Base-by-base conservation (phyloP, 2,888 invertebrate species). In the Harpalus rubripes region DNA sequence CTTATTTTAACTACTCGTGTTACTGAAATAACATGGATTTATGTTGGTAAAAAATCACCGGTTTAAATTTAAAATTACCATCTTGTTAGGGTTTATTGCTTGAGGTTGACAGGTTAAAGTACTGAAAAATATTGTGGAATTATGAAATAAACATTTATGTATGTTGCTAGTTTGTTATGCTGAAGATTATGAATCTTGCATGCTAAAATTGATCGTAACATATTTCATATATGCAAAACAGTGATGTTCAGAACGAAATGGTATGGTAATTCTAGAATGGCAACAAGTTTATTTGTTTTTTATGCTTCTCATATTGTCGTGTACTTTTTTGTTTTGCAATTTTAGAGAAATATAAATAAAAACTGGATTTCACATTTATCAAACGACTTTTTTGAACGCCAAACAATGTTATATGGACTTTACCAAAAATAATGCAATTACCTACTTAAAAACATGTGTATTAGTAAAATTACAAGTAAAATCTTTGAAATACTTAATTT, bases 161-260 rank as follows among this genome's bases (percentile, higher is more conserved):
- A 39, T 68, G 18, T 74, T 44, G 72, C 22, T 41, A 44, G 72
- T 52, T 68, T 74, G 72, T 74, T 68, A 74, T 44, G 44, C 16
- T 74, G 18, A 18, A 16, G n/a, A 74, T 74, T 52, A 74, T 74
- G 18, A 74, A 74, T 74, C 72, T 16, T 41, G 18, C 52, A 52
- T 74, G 18, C 72, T 74, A 74, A 74, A 41, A 41, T 44, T 44
- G 72, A 74, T 44, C 18, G 18, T 74, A 74, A 74, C 15, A 72
- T 72, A 44, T 72, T 41, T 72, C 72, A 74, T 74, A 74, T 74
- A 74, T 44, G 72, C 72, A 74, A 74, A 74, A 74, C 44, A 74
- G 72, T 41, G 5, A 3, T 7, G 8, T 7, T 8, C 7, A 16
- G 7, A 10, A 44, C 41, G 18, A 68, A 68, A 44, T 74, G 44